A percentile compares a stretch with the other conserved stretches of the same genome.
Evolutionary conservation across 2,797 vertebrate genomes (phyloP).

Genomic region (Lepus townsendii): DNA sequence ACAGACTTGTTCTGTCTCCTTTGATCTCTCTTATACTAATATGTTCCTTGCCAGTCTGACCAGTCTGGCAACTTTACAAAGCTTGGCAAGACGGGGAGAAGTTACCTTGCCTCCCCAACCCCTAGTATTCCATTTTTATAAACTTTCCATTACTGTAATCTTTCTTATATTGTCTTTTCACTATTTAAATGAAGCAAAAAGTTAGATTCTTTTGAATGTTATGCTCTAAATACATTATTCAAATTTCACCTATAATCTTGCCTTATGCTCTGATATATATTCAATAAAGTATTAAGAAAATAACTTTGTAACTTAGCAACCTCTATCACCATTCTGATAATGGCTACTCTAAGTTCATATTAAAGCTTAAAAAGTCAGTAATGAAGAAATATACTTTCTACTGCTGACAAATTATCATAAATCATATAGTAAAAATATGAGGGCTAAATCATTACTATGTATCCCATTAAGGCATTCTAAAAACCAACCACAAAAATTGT

Average conservation of each 20-base stretch:
- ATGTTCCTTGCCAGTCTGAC: conserved; percentile 57
- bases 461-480: conserved; percentile 44
- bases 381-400: conserved; percentile 52
- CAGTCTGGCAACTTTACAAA: conserved; percentile 68
- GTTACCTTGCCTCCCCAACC: conserved; percentile 45
- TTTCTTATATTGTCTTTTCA: conserved; percentile 33
- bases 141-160: conserved; percentile 18
- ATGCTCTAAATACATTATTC: conserved; percentile 44
- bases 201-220: conserved; percentile 21
- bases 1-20: conserved; percentile 66
- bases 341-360: neutral
- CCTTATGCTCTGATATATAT: neutral
- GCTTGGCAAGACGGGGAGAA: conserved; percentile 65
- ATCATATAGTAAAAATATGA: neutral
- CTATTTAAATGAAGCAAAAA: conserved; percentile 61
- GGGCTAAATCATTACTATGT: conserved; percentile 47
- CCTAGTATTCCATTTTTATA: conserved; percentile 46
- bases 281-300: neutral
- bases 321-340: conserved; percentile 22
- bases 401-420: conserved; percentile 54
- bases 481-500: conserved; percentile 57
- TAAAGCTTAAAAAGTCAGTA: conserved; percentile 48
- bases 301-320: conserved; percentile 58
- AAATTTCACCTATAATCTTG: conserved; percentile 59
- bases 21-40: conserved; percentile 64